Base-by-base conservation (phyloP, 2,888 invertebrate species). In the Agrochola lychnidis region DNA sequence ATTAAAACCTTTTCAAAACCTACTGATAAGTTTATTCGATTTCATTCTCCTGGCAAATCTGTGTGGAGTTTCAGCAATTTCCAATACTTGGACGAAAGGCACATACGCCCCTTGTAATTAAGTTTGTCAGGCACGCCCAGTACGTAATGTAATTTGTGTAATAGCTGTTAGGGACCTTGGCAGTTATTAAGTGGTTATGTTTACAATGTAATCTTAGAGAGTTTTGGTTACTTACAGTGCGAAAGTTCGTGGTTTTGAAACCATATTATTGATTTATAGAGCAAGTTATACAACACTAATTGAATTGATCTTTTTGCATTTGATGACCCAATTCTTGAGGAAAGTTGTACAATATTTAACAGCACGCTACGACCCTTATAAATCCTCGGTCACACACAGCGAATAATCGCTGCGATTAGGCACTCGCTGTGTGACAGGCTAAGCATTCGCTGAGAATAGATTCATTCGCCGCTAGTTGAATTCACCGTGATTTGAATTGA, bases 91-190 rank as follows among this genome's bases (percentile, higher is more conserved):
- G 2, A 36, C 45, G 6, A 40, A 56, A 66, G 25, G 42, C 22
- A 45, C n/a, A n/a, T 10, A 30, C 40, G 51, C 19, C 53, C 22
- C n/a, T 19, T 62, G 25, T 77, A 77, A 80, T 80, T 72, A 36
- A 73, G 64, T 84, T 70, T 51, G 9, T 36, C 5, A 45, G 16
- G 19, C 36, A 14, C 9, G n/a, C 19, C 36, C n/a, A 14, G 36
- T n/a, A 42, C 40, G 4, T n/a, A 45, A 56, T 5, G 0, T 57
- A 36, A 45, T 72, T 71, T 71, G 1, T 16, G 42, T 72, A 72
- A 45, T 45, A 14, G 19, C n/a, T 48, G 48, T 12, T 12, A 30
- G 12, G 30, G 45, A 1, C 19, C 30, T 56, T 12, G 6, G 4
- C 6, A 40, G 5, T 40, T 51, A 40, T 66, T 48, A 30, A 1